phyloP scores from a whole-genome alignment of 1,140 invertebrate genomes.

The silkworm (Bombyx mori) region DNA sequence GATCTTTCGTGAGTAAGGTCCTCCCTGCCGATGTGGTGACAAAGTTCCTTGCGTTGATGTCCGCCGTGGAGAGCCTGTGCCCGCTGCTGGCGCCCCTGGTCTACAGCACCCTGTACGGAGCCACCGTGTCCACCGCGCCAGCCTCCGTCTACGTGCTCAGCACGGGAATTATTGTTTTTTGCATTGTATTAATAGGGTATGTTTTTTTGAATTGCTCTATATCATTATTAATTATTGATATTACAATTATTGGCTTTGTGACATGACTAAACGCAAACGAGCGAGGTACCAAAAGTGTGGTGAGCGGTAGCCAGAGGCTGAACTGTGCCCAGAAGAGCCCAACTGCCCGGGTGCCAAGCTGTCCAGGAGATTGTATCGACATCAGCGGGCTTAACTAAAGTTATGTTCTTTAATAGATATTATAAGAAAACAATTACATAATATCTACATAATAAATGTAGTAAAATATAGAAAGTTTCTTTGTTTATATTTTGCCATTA shows the following conservation, averaged over 20 bases:
- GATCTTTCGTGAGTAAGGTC: conserved; percentile 77
- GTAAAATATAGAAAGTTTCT: no score
- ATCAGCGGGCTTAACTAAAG: no score
- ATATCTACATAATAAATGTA: no score
- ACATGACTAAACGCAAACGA: no score
- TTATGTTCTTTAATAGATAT: no score
- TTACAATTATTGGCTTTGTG: not conserved
- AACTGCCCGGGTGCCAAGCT: no score
- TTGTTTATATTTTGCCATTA: no score
- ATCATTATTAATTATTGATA: not conserved
- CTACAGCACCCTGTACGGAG: conserved; percentile 75
- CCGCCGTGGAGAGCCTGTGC: conserved; percentile 74
- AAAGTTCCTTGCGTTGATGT: conserved; percentile 76
- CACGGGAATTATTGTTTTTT: conserved; percentile 51
- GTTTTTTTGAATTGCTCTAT: conserved; percentile 16
- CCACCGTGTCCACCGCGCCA: conserved; percentile 68
- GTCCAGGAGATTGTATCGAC: no score
- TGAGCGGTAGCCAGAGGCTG: no score
- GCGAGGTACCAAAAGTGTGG: no score
- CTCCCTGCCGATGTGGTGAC: conserved; percentile 77
- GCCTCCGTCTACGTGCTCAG: conserved; percentile 73
- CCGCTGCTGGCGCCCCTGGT: conserved; percentile 74
- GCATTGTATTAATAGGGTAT: conserved; percentile 68
- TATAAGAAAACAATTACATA: no score
- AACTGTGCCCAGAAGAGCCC: no score